A percentile compares a stretch with the other conserved stretches of the same genome.
Conservation (phyloP, 2,113 vertebrate genomes). For the Rhea americana region DNA sequence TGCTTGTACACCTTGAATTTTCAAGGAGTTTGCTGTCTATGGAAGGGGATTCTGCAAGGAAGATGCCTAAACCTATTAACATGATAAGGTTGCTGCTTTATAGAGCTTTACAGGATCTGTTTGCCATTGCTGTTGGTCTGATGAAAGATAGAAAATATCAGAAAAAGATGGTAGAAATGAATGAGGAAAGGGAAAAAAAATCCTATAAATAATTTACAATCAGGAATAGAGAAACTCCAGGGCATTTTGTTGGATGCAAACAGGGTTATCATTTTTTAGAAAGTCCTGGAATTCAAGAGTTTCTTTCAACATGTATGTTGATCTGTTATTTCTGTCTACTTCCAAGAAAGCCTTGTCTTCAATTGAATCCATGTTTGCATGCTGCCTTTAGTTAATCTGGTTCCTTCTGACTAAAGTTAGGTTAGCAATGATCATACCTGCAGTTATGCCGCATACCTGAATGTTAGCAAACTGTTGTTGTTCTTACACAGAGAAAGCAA, state of each 20-base stretch:
- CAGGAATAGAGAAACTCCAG: not conserved
- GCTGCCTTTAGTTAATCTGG: not conserved
- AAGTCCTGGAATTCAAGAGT: not conserved
- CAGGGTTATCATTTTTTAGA: not conserved
- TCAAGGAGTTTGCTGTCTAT: not conserved
- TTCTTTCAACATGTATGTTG: not conserved
- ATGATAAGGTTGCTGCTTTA: not conserved
- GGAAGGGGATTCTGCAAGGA: not conserved
- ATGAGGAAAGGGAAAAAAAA: not conserved
- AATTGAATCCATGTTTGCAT: not conserved
- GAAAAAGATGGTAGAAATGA: not conserved
- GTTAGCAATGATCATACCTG: not conserved
- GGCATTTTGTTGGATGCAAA: not conserved
- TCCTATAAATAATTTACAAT: not conserved
- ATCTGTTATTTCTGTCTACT: not conserved
- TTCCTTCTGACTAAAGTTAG: not conserved
- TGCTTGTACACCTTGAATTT: not conserved
- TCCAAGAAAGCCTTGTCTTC: not conserved
- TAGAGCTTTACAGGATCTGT: not conserved
- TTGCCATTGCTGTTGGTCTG: not conserved
- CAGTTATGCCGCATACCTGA: not conserved
- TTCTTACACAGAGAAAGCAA: not conserved
- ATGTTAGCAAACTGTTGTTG: not conserved
- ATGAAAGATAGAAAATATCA: not conserved
- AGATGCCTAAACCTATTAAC: not conserved